Conservation (phyloP, 1,140 invertebrate species). For the Yoshiicerus persimilis region DNA sequence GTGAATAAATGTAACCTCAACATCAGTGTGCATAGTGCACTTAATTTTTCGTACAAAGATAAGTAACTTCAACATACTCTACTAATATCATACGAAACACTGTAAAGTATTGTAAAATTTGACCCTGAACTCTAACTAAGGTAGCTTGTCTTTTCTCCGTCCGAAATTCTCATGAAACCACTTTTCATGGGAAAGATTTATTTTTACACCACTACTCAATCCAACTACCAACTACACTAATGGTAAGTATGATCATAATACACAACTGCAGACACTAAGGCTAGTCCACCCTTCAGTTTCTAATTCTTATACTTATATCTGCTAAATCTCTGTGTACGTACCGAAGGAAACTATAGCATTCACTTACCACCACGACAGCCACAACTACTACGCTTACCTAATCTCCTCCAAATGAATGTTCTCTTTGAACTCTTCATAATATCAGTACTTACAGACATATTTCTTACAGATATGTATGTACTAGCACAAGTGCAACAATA, state of each 20-base stretch:
- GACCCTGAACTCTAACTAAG: background rate
- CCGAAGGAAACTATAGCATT: background rate
- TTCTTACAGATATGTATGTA: background rate
- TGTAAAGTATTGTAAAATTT: background rate
- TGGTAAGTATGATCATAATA: background rate
- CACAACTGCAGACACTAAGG: background rate
- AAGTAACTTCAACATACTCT: background rate
- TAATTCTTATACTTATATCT: background rate
- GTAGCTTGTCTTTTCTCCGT: background rate
- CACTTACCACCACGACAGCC: background rate
- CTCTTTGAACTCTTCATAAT: background rate
- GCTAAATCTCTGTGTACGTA: background rate
- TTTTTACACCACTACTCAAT: background rate
- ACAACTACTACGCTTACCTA: background rate
- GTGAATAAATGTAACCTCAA: background rate
- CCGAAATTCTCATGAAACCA: constrained; percentile 17
- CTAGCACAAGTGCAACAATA: background rate
- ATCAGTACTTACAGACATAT: background rate
- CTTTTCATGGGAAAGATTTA: constrained; percentile 12
- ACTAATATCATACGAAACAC: background rate
- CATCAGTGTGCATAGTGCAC: background rate
- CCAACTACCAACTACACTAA: background rate
- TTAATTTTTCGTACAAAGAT: background rate
- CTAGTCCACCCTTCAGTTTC: background rate
- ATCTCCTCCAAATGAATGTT: background rate